Percentiles rank a stretch among this genome's conserved stretches.
Evolutionary conservation across 2,113 vertebrate species (phyloP).

Genomic region (cattle (Bos taurus)): DNA sequence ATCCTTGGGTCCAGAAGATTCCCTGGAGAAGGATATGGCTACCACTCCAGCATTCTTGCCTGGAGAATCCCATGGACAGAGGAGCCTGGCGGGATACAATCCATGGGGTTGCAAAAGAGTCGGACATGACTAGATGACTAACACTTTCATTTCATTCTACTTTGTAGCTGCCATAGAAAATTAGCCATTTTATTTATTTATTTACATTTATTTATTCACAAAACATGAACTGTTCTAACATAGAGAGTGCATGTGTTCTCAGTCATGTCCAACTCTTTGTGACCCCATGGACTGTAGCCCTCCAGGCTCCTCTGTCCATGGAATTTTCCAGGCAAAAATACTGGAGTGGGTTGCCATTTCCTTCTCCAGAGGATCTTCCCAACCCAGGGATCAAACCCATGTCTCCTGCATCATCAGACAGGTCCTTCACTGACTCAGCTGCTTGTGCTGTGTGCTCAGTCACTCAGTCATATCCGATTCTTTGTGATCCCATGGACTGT

Average conservation of each 20-base stretch:
- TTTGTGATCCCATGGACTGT: background rate
- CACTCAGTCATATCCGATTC: rapidly evolving
- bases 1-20: background rate
- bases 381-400: background rate
- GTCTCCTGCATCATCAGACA: background rate
- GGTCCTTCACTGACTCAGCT: background rate
- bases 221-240: background rate
- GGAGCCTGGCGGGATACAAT: background rate
- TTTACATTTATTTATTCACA: background rate
- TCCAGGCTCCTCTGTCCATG: background rate
- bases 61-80: background rate
- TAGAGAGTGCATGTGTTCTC: background rate
- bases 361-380: background rate
- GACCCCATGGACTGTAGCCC: background rate
- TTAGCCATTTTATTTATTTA: background rate
- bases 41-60: background rate
- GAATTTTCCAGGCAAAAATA: background rate
- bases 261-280: background rate
- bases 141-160: background rate
- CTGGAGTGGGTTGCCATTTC: background rate
- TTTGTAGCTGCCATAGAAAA: background rate
- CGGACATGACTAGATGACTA: background rate
- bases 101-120: background rate
- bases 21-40: background rate
- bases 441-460: background rate